Conservation (phyloP, 2,113 vertebrate genomes). For the Pteropus alecto region DNA sequence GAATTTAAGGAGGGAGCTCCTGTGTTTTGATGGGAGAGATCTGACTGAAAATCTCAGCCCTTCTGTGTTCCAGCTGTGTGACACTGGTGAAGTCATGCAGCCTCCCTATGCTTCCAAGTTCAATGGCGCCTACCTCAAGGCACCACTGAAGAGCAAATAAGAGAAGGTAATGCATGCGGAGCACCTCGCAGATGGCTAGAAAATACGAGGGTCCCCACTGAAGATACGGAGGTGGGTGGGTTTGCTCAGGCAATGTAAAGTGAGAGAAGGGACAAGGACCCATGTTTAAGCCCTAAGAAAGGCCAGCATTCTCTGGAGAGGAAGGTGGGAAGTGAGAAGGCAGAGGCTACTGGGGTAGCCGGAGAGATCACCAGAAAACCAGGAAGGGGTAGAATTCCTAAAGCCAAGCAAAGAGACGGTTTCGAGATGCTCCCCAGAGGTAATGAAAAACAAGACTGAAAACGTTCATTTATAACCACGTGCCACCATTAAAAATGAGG, state of each 20-base stretch:
- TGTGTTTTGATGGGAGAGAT: background rate
- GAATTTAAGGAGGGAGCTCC: background rate
- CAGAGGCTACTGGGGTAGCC: background rate
- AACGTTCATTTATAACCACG: background rate
- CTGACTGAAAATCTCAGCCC: background rate
- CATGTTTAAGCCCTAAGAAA: background rate
- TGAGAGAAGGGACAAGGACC: background rate
- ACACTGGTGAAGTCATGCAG: background rate
- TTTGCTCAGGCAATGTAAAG: background rate
- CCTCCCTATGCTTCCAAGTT: background rate
- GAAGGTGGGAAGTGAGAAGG: background rate
- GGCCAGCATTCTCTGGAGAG: background rate
- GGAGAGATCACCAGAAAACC: background rate
- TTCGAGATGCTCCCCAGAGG: background rate
- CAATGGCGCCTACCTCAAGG: background rate
- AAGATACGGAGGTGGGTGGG: rapidly evolving
- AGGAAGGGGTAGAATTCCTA: background rate
- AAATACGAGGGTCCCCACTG: background rate
- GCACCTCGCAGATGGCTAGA: background rate
- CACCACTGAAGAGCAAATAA: background rate
- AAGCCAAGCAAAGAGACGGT: background rate
- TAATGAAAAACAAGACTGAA: background rate
- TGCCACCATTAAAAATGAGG: background rate
- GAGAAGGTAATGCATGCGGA: background rate
- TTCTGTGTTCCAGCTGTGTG: background rate